phyloP scores from a whole-genome alignment of 2,797 vertebrate genomes.

The Danio aesculapii region DNA sequence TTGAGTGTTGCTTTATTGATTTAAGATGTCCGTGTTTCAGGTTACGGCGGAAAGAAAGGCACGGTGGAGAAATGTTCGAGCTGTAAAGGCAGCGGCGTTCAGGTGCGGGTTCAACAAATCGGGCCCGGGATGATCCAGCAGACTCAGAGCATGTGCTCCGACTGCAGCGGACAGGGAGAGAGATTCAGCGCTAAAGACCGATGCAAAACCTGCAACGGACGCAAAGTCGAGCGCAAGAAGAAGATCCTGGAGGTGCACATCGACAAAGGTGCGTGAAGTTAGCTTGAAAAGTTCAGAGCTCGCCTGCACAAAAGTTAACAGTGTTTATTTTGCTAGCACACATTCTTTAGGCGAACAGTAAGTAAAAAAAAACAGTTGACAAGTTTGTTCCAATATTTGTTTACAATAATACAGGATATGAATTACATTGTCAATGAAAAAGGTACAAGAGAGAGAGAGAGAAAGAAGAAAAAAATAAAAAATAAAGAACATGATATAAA shows the following conservation, averaged over 20 bases:
- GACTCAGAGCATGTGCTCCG: constrained; percentile 92
- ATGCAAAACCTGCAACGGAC: constrained; percentile 91
- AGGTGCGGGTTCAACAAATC: constrained; percentile 91
- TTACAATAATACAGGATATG: too few species aligned
- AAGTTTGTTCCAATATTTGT: too few species aligned
- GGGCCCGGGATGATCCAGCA: constrained; percentile 98
- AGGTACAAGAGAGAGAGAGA: too few species aligned
- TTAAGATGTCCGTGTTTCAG: constrained; percentile 64
- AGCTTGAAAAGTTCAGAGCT: too few species aligned
- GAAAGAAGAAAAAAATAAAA: too few species aligned
- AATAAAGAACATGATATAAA: too few species aligned
- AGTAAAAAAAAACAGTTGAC: too few species aligned
- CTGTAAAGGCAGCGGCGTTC: constrained; percentile 94
- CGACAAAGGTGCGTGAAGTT: constrained; percentile 80
- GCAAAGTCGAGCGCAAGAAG: constrained; percentile 93
- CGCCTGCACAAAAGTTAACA: too few species aligned
- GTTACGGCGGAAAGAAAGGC: constrained; percentile 94
- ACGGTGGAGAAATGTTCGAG: constrained; percentile 89
- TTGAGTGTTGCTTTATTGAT: neutral
- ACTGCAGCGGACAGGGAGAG: constrained; percentile 95
- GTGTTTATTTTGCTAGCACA: too few species aligned
- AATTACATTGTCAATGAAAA: too few species aligned
- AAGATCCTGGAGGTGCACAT: constrained; percentile 96
- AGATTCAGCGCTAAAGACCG: constrained; percentile 91
- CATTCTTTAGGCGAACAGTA: too few species aligned